These are phyloP conservation scores for Phalloptychus januarius DNA, from an alignment of 2,797 vertebrate genomes.

Conservation along the genomic window DNA sequence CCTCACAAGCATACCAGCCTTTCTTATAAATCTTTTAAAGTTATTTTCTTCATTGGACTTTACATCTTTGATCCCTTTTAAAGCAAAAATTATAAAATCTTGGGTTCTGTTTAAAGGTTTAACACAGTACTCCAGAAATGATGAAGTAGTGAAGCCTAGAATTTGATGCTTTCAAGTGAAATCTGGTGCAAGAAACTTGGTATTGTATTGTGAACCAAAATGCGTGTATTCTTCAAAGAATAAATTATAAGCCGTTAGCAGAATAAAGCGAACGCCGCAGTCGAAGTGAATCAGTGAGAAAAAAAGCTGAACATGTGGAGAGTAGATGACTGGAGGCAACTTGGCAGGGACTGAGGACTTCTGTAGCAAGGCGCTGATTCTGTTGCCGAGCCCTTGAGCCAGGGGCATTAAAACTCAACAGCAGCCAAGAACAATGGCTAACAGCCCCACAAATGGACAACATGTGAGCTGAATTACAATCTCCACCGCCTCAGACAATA, in stretches of 20 bases:
- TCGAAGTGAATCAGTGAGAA: slow-evolving; percentile 13
- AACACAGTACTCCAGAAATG: neutral
- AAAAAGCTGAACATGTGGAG: slow-evolving; percentile 3
- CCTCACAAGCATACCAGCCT: neutral
- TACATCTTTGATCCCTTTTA: neutral
- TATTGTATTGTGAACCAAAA: neutral
- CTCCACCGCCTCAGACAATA: slow-evolving; percentile 37
- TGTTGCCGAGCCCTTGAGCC: slow-evolving; percentile 51
- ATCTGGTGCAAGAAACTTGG: neutral
- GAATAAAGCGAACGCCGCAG: neutral
- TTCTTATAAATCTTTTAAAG: neutral
- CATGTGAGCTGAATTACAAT: slow-evolving; percentile 51
- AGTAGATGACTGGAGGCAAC: slow-evolving; percentile 43
- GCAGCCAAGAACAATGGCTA: slow-evolving; percentile 48
- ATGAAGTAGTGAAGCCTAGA: neutral
- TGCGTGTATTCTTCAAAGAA: neutral
- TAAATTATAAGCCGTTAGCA: neutral
- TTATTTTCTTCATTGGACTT: neutral
- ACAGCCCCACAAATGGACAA: slow-evolving; percentile 57
- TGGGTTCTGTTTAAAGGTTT: neutral
- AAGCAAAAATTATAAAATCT: no score
- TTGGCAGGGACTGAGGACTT: slow-evolving; percentile 48
- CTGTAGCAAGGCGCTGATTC: slow-evolving; percentile 52
- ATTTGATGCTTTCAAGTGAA: neutral
- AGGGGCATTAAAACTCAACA: slow-evolving; percentile 61